Evolutionary conservation across 2,113 vertebrate species (phyloP), one percentile per base, ranked within the genome.

Genomic region (Oreotrochilus melanogaster): DNA sequence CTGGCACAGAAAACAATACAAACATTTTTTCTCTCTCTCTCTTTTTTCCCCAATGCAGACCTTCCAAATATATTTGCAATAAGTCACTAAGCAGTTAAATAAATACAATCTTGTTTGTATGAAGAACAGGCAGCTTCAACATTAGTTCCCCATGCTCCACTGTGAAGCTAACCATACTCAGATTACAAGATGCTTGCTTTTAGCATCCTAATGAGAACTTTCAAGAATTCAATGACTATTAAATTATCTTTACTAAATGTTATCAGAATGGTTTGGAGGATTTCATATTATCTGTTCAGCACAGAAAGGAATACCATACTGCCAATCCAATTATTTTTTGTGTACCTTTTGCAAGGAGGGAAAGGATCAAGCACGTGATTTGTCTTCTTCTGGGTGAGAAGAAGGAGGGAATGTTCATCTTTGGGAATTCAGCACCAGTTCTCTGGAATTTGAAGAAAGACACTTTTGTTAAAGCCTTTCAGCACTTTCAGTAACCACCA

Each of bases 201-300:
- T 57, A 82, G 79, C 70, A 78, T 95, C 81, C 69, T 94, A 90
- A 92, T 95, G 66, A 93, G 73, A 83, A 92, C 88, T 95, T 96
- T 89, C 80, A 95, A 87, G 64, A 95, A 91, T 93, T 88, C 82
- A 74, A 93, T 89, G 78, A 87, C 67, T 95, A 96, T 82, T 86
- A 75, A 88, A 89, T 95, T 88, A 94, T 54, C 48, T 61, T 85
- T 78, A 54, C 43, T 89, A 71, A 94, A 94, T 57, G 83, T 72
- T 89, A 91, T 93, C 95, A 71, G 72, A 93, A 90, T 57, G 48
- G 73, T 94, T 86, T 73, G 86, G 79, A 81, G 67, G 37, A 43
- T 67, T 95, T 94, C 23, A 2, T 37, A 51, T 80, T 95, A 91
- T 64, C n/a, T 81, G 74, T 80, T 92, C 92, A 86, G 90, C 60